A percentile compares a stretch with the other conserved stretches of the same genome.
Conservation (phyloP, 2,888 invertebrate genomes). For the Pollenia angustigena region DNA sequence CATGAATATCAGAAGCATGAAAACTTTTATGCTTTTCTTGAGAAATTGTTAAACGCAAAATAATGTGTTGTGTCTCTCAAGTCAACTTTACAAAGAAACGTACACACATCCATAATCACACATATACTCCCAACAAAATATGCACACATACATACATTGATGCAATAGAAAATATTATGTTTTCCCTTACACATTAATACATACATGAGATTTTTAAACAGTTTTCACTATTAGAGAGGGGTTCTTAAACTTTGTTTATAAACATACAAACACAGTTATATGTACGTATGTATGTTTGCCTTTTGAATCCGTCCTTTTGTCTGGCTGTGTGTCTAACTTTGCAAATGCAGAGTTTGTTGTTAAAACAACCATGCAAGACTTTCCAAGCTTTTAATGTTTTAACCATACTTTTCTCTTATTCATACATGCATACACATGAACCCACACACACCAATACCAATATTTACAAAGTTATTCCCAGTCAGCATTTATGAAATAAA, state of each 20-base stretch:
- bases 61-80: constrained; percentile 71
- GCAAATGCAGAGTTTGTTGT: constrained; percentile 4
- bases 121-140: constrained; percentile 10
- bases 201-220: constrained; percentile 10
- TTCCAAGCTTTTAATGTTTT: constrained; percentile 18
- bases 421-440: background rate
- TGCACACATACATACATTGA: constrained; percentile 5
- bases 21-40: constrained; percentile 70
- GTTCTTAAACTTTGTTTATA: constrained; percentile 17
- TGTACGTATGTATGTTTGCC: background rate
- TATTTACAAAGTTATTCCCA: background rate
- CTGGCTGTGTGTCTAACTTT: constrained; percentile 24
- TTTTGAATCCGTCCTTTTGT: constrained; percentile 16
- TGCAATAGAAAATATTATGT: constrained; percentile 54
- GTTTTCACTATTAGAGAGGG: constrained; percentile 26
- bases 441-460: background rate
- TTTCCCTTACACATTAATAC: constrained; percentile 48
- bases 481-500: too few relatives aligned
- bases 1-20: constrained; percentile 68
- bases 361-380: constrained; percentile 29
- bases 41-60: constrained; percentile 75
- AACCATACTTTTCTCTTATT: background rate
- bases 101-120: constrained; percentile 1
- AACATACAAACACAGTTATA: background rate
- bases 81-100: constrained; percentile 43